Conservation (phyloP, 2,113 vertebrate species). For the Scophthalmus maximus region DNA sequence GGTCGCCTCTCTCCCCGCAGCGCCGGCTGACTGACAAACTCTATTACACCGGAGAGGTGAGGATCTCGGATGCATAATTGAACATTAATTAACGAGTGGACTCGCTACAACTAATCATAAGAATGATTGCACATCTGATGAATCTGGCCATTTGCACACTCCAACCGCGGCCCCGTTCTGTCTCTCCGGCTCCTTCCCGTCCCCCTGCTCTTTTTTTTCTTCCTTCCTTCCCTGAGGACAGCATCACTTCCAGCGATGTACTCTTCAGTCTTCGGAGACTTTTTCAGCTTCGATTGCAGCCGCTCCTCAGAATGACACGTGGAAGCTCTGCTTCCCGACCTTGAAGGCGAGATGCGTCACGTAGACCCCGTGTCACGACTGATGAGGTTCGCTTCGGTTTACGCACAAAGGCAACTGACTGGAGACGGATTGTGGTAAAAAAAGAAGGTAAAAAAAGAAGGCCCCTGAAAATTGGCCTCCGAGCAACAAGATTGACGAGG, state of each 20-base stretch:
- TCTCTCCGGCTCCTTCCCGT: background rate
- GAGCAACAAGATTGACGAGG: no score
- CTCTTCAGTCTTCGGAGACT: no score
- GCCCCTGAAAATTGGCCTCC: no score
- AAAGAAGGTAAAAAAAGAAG: no score
- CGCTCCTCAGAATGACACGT: no score
- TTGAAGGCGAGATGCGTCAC: no score
- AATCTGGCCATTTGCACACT: slow-evolving; percentile 53
- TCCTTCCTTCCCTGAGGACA: slow-evolving; percentile 21
- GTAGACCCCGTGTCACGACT: no score
- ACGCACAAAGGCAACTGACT: no score
- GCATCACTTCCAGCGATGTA: slow-evolving; percentile 3
- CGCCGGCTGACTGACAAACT: slow-evolving; percentile 58
- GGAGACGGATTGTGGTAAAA: no score
- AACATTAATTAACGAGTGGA: slow-evolving; percentile 58
- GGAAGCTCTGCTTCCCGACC: no score
- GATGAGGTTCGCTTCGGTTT: no score
- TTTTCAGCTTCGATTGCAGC: no score
- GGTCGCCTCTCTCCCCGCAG: slow-evolving; percentile 25
- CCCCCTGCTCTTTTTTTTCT: background rate
- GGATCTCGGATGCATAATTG: slow-evolving; percentile 60
- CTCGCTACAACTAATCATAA: slow-evolving; percentile 61
- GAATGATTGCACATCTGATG: slow-evolving; percentile 60
- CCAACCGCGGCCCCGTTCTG: slow-evolving; percentile 33
- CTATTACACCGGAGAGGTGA: slow-evolving; percentile 55